These are phyloP conservation scores for Triplophysa siluroides DNA, from an alignment of 2,113 vertebrate genomes.

Conservation along the genomic window DNA sequence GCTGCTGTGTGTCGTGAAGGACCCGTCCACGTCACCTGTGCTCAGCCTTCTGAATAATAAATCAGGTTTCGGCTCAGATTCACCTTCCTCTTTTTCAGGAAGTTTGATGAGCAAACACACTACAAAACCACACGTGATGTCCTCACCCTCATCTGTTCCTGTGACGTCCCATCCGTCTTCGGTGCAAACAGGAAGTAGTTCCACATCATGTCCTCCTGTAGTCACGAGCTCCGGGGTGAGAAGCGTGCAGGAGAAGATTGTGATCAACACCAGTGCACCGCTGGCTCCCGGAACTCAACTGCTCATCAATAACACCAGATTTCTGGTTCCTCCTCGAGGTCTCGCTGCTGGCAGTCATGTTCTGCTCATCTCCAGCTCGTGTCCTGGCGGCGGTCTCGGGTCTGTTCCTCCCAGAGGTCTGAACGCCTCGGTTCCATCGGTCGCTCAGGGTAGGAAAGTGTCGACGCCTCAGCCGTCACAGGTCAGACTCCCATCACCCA, in stretches of 20 bases:
- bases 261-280: conserved; percentile 88
- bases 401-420: background rate
- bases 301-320: conserved; percentile 86
- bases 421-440: conserved; percentile 32
- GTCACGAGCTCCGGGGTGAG: conserved; percentile 26
- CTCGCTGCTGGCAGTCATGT: conserved; percentile 90
- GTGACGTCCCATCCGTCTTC: conserved; percentile 61
- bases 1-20: conserved; percentile 77
- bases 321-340: conserved; percentile 93
- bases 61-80: conserved; percentile 34
- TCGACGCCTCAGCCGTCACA: conserved; percentile 45
- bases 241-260: conserved; percentile 86
- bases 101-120: conserved; percentile 46
- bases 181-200: conserved; percentile 58
- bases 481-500: conserved; percentile 40
- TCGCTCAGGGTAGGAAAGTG: conserved; percentile 47
- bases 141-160: conserved; percentile 43
- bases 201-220: conserved; percentile 43
- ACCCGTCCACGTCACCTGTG: conserved; percentile 36
- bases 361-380: conserved; percentile 82
- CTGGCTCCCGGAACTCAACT: conserved; percentile 94
- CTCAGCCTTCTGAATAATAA: conserved; percentile 38
- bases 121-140: conserved; percentile 40
- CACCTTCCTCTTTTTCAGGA: conserved; percentile 34
- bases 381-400: background rate